These are phyloP conservation scores for Anolis sagrei DNA, from an alignment of 2,113 vertebrate species.

Conservation along the genomic window DNA sequence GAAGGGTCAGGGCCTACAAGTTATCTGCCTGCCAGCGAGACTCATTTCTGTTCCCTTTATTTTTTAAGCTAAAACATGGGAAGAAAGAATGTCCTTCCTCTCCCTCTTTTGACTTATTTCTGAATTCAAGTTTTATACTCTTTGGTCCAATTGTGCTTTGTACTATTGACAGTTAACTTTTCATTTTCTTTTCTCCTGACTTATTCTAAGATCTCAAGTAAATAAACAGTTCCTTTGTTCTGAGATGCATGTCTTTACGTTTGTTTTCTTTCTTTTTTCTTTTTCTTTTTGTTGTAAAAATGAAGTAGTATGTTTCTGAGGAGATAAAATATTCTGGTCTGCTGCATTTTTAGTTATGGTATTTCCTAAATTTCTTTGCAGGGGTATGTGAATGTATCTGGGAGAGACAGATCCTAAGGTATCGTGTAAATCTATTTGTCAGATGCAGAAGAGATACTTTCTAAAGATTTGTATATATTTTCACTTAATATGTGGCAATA, in stretches of 20 bases:
- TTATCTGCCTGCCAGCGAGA: conserved; percentile 77
- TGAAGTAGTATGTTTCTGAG: conserved; percentile 35
- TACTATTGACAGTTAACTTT: conserved; percentile 49
- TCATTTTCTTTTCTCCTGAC: conserved; percentile 56
- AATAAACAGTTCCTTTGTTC: conserved; percentile 74
- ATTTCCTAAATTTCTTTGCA: conserved; percentile 39
- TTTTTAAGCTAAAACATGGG: conserved; percentile 72
- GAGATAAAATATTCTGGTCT: not conserved
- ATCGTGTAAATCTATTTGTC: conserved; percentile 16
- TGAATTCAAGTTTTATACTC: conserved; percentile 62
- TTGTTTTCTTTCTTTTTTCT: too few relatives aligned
- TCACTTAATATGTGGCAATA: conserved; percentile 35
- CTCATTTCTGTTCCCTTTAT: conserved; percentile 70
- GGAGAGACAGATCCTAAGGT: not conserved
- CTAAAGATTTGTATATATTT: conserved; percentile 35
- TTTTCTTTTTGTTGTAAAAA: conserved; percentile 39
- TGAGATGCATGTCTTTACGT: conserved; percentile 55
- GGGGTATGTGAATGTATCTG: not conserved
- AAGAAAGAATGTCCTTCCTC: conserved; percentile 38
- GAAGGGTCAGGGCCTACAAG: conserved; percentile 80
- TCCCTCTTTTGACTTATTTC: conserved; percentile 61
- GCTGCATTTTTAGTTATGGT: conserved; percentile 47
- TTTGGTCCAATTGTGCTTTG: conserved; percentile 54
- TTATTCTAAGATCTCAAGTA: conserved; percentile 60
- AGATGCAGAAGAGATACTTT: conserved; percentile 41